phyloP scores from a whole-genome alignment of 2,888 invertebrate species.

The Capitulum mitella region DNA sequence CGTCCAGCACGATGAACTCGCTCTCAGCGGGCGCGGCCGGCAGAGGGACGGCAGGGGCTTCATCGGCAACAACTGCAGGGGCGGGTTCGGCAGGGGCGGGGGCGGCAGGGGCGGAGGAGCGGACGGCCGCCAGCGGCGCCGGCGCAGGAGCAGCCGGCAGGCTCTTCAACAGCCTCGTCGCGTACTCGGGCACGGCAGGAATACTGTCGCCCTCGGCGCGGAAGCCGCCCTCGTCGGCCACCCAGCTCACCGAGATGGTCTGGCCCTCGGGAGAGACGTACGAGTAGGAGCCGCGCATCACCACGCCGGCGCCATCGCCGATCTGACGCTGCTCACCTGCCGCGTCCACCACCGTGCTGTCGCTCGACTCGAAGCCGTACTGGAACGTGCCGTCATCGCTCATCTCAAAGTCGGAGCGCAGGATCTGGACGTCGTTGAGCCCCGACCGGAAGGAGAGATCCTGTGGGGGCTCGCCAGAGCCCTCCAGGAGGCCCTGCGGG shows the following conservation, averaged over 20 bases:
- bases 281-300: constrained; percentile 23
- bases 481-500: neutral
- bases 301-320: neutral
- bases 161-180: neutral
- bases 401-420: neutral
- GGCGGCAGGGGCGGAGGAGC: neutral
- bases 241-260: neutral
- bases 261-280: neutral
- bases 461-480: too few relatives aligned
- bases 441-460: too few relatives aligned
- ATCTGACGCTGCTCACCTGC: constrained; percentile 1
- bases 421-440: neutral
- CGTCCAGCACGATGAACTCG: too few relatives aligned
- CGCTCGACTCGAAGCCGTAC: constrained; percentile 17
- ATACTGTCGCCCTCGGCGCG: neutral
- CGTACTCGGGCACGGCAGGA: neutral
- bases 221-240: constrained; percentile 16
- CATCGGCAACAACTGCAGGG: too few relatives aligned
- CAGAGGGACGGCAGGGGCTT: too few relatives aligned
- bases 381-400: neutral
- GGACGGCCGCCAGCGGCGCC: neutral
- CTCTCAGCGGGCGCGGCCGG: too few relatives aligned
- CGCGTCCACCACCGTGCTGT: constrained; percentile 6
- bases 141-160: neutral
- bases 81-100: too few relatives aligned